Base-by-base conservation (phyloP, 2,888 invertebrate species). In the Gastrophysa polygoni region DNA sequence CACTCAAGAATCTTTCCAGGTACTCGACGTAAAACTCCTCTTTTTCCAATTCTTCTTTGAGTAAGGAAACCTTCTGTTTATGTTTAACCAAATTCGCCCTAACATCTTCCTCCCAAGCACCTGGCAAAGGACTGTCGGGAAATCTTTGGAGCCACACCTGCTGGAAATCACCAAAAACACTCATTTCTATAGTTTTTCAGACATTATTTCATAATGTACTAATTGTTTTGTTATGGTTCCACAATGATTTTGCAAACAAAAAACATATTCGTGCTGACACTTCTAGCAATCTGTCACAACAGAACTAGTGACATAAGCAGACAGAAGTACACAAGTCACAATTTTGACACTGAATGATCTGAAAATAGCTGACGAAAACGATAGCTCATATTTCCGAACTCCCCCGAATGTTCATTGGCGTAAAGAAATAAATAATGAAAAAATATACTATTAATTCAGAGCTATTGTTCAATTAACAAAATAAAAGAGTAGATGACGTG, bases 21-120 rank as follows among this genome's bases (percentile, higher is more conserved):
- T 95, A 95, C 79, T 93, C 93, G 10, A 95, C 94, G 78, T 95
- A 95, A 77, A 93, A 91, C 78, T 93, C 91, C 82, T 95, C 95
- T 80, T 95, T 93, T 78, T 93, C 93, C 69, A 95, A 84, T 82
- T 95, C 94, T 80, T 93, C 92, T 79, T 89, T 88, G 59, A 95
- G 85, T 74, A 91, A 87, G 69, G 87, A 85, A 69, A 94, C 93
- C 86, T 92, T 92, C 81, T 91, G 89, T 85, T 92, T 92, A 85
- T 95, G 95, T 83, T 93, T 92, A 77, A 91, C 88, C 75, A 95
- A 87, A 85, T 94, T 94, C 73, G 92, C 92, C 79, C 93, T 89
- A 78, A 95, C 93, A 85, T 95, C 93, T 84, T 93, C 93, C 82
- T 94, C 94, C 94, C 93, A 94, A 80, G 93, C 93, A 80, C 92